Conservation (phyloP, 2,113 vertebrate species). For the Pterocles gutturalis region DNA sequence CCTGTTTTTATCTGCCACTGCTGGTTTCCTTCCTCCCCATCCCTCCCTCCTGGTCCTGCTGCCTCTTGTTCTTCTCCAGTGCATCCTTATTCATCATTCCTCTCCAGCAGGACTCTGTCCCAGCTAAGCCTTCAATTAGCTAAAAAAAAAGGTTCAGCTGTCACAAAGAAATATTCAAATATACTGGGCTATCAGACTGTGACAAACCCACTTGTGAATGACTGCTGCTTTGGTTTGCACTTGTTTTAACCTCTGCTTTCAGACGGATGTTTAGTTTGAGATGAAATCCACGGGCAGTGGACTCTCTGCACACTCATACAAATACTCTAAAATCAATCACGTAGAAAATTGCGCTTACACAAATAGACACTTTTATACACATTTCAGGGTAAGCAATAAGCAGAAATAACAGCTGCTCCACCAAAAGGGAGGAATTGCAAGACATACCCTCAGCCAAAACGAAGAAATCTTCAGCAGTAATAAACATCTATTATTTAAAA, state of each 20-base stretch:
- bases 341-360: constrained; percentile 30
- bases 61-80: constrained; percentile 52
- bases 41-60: neutral
- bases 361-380: neutral
- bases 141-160: neutral
- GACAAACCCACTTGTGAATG: neutral
- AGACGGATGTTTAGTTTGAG: constrained; percentile 45
- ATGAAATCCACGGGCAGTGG: neutral
- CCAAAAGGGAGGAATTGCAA: neutral
- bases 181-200: constrained; percentile 13
- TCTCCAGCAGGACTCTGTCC: constrained; percentile 21
- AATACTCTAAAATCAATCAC: constrained; percentile 26
- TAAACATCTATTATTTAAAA: constrained; percentile 26
- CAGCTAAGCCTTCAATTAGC: constrained; percentile 5
- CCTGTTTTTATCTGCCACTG: neutral
- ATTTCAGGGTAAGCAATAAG: neutral
- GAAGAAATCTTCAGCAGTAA: constrained; percentile 1
- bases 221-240: neutral
- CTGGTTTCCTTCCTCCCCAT: neutral
- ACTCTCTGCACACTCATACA: neutral
- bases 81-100: constrained; percentile 29
- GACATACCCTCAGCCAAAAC: neutral
- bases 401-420: constrained; percentile 1
- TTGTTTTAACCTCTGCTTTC: constrained; percentile 41
- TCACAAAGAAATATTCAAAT: neutral